Base-by-base conservation (phyloP, 2,797 vertebrate genomes). In the Alosa sapidissima region DNA sequence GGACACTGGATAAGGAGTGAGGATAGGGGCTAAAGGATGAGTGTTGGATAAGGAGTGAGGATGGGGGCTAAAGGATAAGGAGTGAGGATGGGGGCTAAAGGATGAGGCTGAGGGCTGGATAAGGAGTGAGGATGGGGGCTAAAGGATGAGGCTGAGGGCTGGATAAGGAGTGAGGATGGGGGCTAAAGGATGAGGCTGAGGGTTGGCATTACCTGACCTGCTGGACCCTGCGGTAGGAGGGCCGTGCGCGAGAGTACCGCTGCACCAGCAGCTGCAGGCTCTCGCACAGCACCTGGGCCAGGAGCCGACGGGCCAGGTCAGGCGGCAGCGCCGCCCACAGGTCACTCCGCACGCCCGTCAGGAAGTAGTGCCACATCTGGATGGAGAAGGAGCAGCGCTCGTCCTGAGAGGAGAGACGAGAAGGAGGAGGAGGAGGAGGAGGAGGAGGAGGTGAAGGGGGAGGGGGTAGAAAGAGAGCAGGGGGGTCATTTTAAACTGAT, bases 351-450 rank as follows among this genome's bases (percentile, higher is more conserved):
- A 99, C 94, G 86, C 96, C 96, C 89, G 93, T 95, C 93, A 96
- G 96, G 94, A 98, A 98, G 92, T 98, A 99, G 94, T 97, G 95
- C 98, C 98, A 99, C 98, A 99, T 99, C 95, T 99, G 98, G 93
- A 99, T 91, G 0, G 98, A 97, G 92, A 98, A 99, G 83, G 98
- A 99, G 89, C 97, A 99, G 91, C 97, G 96, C 93, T 99, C 98
- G n/a, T 97, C 98, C 98, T 99, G 90, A 86, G 82, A 92, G 94
- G 60, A 82, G 88, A 36, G 55, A 84, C 85, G 1, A 14, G 85
- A 48, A n/a, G 55, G 60, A 41, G 51, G n/a, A 81, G 60, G 21
- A 28, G 75, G 54, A 85, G n/a, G n/a, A n/a, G 86, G 47, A 84
- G 6, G 3, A 8, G 10, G 62, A 62, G 47, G 81, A 24, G 60